Evolutionary conservation across 2,888 invertebrate genomes (phyloP).

Genomic region (Watsonalla binaria): DNA sequence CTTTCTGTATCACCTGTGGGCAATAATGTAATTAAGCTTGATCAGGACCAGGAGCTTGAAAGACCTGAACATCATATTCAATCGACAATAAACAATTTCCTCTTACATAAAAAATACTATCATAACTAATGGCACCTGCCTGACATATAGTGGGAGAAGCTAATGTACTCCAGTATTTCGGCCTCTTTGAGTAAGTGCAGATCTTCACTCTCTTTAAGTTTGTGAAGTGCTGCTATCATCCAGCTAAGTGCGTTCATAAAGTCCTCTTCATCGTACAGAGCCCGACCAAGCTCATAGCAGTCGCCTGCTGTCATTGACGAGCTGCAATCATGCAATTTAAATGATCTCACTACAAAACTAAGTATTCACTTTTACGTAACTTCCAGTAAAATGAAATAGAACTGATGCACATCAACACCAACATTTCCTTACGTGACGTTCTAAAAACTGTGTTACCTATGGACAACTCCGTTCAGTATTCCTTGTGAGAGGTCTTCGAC

Average conservation of each 20-base stretch:
- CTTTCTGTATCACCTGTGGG: conserved; percentile 86
- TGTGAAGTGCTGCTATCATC: conserved; percentile 95
- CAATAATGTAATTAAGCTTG: not conserved
- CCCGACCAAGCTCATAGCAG: conserved; percentile 96
- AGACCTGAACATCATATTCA: too few relatives aligned
- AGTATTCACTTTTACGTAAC: too few relatives aligned
- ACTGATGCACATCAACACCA: not conserved
- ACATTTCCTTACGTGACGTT: not conserved
- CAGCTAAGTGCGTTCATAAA: conserved; percentile 95
- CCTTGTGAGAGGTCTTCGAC: conserved; percentile 89
- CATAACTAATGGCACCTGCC: conserved; percentile 69
- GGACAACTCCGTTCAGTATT: conserved; percentile 90
- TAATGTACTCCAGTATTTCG: conserved; percentile 96
- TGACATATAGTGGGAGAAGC: conserved; percentile 95
- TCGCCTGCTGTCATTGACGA: conserved; percentile 89
- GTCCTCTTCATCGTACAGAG: conserved; percentile 95
- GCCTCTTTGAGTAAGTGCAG: conserved; percentile 81
- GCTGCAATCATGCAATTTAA: conserved; percentile 43
- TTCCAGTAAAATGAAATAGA: too few relatives aligned
- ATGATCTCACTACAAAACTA: too few relatives aligned
- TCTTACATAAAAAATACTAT: too few relatives aligned
- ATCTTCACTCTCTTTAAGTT: conserved; percentile 78
- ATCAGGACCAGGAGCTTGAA: too few relatives aligned
- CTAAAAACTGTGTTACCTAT: conserved; percentile 79
- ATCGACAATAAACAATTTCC: too few relatives aligned